phyloP scores from a whole-genome alignment of 23 tunicate genomes.

The Clavelina lepadiformis region DNA sequence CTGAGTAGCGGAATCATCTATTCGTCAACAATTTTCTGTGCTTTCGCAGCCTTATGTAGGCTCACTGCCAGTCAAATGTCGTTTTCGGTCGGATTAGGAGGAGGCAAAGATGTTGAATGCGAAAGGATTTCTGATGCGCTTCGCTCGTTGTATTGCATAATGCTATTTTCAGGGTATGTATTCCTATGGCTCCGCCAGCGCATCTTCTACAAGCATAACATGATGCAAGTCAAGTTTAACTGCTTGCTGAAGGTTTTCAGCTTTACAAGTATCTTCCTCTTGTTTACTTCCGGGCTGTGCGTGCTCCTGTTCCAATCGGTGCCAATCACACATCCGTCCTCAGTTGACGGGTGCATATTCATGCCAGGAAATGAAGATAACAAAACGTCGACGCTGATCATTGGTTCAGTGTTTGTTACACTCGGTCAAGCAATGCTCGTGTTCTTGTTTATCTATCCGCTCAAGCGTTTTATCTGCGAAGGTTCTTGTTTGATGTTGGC shows the following conservation, averaged over 20 bases:
- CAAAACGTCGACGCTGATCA: neutral
- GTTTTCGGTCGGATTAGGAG: constrained; percentile 26
- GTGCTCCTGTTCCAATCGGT: constrained; percentile 4
- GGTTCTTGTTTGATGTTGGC: too few species aligned
- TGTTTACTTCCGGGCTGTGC: constrained; percentile 27
- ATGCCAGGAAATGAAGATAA: constrained; percentile 1
- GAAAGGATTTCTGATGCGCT: constrained; percentile 45
- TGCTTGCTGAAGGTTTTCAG: constrained; percentile 23
- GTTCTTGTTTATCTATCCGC: constrained; percentile 58
- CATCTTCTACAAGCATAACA: constrained; percentile 39
- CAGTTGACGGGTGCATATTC: constrained; percentile 28
- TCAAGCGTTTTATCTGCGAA: too few species aligned
- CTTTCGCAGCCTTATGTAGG: constrained; percentile 19
- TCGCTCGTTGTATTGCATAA: constrained; percentile 23
- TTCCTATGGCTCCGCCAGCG: constrained; percentile 73
- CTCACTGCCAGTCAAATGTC: constrained; percentile 5
- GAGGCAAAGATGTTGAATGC: constrained; percentile 9
- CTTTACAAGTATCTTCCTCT: constrained; percentile 30
- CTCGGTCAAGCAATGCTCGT: constrained; percentile 44
- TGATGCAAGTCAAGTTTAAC: constrained; percentile 23
- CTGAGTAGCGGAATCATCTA: constrained; percentile 21
- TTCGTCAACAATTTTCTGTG: constrained; percentile 34
- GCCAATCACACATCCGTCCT: constrained; percentile 33
- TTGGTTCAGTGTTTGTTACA: constrained; percentile 20
- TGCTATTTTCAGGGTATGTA: constrained; percentile 27